Base-by-base conservation (phyloP, 2,113 vertebrate species). In the Bufo bufo region DNA sequence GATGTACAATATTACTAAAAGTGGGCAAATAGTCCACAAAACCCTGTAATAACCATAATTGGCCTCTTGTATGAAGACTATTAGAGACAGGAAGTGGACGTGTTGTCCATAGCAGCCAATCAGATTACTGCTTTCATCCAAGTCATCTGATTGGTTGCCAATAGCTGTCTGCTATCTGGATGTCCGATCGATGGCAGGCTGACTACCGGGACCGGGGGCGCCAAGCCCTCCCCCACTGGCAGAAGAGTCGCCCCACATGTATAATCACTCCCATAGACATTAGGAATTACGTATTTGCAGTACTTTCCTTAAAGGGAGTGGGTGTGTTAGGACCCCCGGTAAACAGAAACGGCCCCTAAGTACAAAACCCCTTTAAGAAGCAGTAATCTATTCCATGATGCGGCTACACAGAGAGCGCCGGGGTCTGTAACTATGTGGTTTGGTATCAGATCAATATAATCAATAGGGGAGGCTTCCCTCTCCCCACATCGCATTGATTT, bases 401-500 rank as follows among this genome's bases (percentile, higher is more conserved):
- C 16, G 3, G 43, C 16, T 43, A 16, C 33, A 3, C 19, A 10
- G 71, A 49, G 72, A 49, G 45, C 54, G 20, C 11, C 16, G 92
- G 92, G 91, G 93, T 94, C 92, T 94, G 93, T 94, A 94, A 95
- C 92, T 91, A 91, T 94, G 94, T 92, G 93, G 93, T 93, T 92
- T 94, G 95, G 94, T 95, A 94, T 94, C 94, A 95, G 95, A 94
- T 97, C 96, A 94, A 96, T 96, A 45, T 82, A 92, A 96, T 97
- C 95, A 91, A 97, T 97, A 93, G 87, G 82, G 92, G 92, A 95
- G 94, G 93, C 94, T 96, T 96, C 94, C 94, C 94, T 94, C 90
- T 93, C 91, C 93, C 94, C 93, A 92, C 93, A 96, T 95, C 94
- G 93, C 94, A 93, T 91, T 33, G 33, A 33, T 33, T 33, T 33